phyloP scores from a whole-genome alignment of 2,797 vertebrate species.

The Enteromius mattozi region DNA sequence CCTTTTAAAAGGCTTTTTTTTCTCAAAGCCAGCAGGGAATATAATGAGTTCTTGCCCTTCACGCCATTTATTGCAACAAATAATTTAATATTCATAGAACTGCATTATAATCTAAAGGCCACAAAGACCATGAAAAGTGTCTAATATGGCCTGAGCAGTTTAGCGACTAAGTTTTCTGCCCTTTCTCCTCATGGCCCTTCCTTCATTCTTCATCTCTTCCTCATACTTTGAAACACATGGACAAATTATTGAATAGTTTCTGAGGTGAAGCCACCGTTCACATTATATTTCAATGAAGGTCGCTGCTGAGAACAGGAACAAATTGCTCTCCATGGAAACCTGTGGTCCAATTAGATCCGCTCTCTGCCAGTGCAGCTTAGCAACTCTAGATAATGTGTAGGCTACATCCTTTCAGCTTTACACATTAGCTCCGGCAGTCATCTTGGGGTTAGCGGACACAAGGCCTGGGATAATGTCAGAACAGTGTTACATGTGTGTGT shows the following conservation, averaged over 20 bases:
- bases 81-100: slow-evolving; percentile 21
- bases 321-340: slow-evolving; percentile 66
- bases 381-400: slow-evolving; percentile 57
- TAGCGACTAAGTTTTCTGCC: slow-evolving; percentile 8
- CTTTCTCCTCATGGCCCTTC: neutral
- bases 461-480: slow-evolving; percentile 27
- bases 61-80: neutral
- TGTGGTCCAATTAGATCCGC: slow-evolving; percentile 62
- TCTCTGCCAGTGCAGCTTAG: slow-evolving; percentile 56
- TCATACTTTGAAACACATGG: slow-evolving; percentile 45
- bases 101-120: slow-evolving; percentile 18
- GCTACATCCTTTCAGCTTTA: slow-evolving; percentile 50
- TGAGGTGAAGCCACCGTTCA: slow-evolving; percentile 60
- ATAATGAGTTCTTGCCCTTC: neutral
- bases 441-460: slow-evolving; percentile 30
- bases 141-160: neutral
- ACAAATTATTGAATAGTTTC: slow-evolving; percentile 59
- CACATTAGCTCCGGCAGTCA: slow-evolving; percentile 57
- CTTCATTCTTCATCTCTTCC: slow-evolving; percentile 23
- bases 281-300: slow-evolving; percentile 54
- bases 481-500: slow-evolving; percentile 22
- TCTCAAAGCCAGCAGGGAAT: neutral
- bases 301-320: slow-evolving; percentile 54
- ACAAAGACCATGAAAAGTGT: slow-evolving; percentile 9
- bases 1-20: neutral